These are phyloP conservation scores for Crotalus helleri DNA, from an alignment of 2,113 vertebrate species.

Conservation along the genomic window DNA sequence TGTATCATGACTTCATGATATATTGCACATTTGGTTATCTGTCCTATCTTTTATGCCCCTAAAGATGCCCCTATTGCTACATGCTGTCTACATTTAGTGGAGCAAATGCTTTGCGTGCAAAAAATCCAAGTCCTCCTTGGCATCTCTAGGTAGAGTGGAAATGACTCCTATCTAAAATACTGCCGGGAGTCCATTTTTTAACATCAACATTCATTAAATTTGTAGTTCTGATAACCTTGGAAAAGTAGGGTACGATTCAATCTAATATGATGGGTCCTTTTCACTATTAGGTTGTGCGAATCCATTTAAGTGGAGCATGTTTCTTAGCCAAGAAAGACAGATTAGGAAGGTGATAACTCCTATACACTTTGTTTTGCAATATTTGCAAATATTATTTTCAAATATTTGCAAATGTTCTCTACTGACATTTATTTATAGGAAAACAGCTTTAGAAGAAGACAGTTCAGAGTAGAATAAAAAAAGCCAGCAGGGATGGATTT, in stretches of 20 bases:
- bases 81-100: not conserved
- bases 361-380: not conserved
- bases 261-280: not conserved
- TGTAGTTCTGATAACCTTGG: not conserved
- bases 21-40: not conserved
- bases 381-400: not conserved
- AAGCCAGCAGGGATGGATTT: not conserved
- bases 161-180: not conserved
- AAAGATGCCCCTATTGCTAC: not conserved
- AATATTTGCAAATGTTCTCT: not conserved
- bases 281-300: not conserved
- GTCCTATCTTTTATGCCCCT: not conserved
- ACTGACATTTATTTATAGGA: not conserved
- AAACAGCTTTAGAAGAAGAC: too few species aligned
- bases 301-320: not conserved
- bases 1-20: not conserved
- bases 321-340: not conserved
- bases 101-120: not conserved
- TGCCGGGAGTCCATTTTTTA: not conserved
- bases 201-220: not conserved
- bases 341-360: not conserved
- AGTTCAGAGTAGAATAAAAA: not conserved
- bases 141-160: not conserved
- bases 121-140: not conserved
- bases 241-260: not conserved